Evolutionary conservation across 1,140 invertebrate species (phyloP).

Genomic region (Apis florea): DNA sequence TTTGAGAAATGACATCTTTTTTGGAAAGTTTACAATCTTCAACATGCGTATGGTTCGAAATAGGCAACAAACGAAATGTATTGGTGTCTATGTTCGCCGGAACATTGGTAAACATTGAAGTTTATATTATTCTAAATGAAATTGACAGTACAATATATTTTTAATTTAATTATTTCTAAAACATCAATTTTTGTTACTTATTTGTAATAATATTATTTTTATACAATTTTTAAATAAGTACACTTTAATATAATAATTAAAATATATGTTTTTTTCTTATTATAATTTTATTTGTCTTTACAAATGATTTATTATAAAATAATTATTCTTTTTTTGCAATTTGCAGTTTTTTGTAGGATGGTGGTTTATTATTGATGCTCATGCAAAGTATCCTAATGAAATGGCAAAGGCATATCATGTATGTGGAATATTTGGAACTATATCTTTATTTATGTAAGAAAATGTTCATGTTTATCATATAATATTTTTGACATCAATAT

Average conservation of each 20-base stretch:
- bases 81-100: constrained; percentile 91
- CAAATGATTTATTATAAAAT: not conserved
- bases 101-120: constrained; percentile 84
- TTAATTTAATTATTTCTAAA: not conserved
- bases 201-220: constrained; percentile 24
- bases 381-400: constrained; percentile 88
- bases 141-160: not conserved
- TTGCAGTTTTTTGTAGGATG: constrained; percentile 97
- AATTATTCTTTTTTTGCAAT: constrained; percentile 47
- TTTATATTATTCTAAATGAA: constrained; percentile 26
- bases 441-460: constrained; percentile 95
- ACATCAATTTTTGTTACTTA: not conserved
- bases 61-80: constrained; percentile 89
- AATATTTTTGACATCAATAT: not conserved
- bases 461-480: not conserved
- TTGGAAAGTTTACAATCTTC: constrained; percentile 81
- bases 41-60: constrained; percentile 84
- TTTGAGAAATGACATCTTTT: constrained; percentile 72
- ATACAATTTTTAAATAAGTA: not conserved
- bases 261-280: not conserved
- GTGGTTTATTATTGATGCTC: constrained; percentile 99
- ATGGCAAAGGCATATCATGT: constrained; percentile 91
- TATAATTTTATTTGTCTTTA: not conserved
- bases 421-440: constrained; percentile 96
- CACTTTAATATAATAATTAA: not conserved